Percentiles rank a stretch among this genome's conserved stretches.
Conservation (phyloP, 2,113 vertebrate species). For the Apteryx mantelli region DNA sequence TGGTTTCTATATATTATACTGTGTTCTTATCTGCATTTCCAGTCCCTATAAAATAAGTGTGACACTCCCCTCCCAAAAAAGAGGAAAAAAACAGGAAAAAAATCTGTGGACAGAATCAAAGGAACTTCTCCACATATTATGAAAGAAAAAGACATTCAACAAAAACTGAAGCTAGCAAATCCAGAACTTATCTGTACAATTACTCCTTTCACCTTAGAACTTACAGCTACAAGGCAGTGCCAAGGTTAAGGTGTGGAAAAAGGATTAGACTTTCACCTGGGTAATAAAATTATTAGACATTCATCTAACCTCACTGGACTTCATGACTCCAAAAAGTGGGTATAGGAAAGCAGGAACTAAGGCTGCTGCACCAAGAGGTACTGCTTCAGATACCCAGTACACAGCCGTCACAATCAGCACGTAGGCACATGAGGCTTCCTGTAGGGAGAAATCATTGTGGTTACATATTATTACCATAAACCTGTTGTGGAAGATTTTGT, state of each 20-base stretch:
- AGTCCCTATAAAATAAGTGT: not conserved
- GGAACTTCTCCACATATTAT: not conserved
- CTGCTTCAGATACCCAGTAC: conserved; percentile 96
- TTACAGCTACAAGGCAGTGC: not conserved
- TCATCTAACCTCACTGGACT: conserved; percentile 88
- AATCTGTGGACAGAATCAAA: not conserved
- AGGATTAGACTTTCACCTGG: not conserved
- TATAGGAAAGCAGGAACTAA: conserved; percentile 97
- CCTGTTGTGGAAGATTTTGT: not conserved
- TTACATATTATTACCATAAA: not conserved
- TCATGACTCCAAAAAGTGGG: conserved; percentile 95
- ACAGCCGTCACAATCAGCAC: conserved; percentile 93
- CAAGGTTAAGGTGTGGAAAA: not conserved
- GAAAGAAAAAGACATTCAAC: not conserved
- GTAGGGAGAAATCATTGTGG: not conserved
- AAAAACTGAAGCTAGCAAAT: not conserved
- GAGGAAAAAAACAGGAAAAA: not conserved
- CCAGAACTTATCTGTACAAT: not conserved
- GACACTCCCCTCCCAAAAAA: not conserved
- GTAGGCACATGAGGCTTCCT: conserved; percentile 95
- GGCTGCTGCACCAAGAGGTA: conserved; percentile 94
- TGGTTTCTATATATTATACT: not conserved
- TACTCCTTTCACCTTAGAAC: not conserved
- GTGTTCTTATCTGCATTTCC: not conserved
- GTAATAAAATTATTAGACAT: not conserved